Evolutionary conservation across 2,113 vertebrate genomes (phyloP), one percentile per base, ranked within the genome.

Genomic region (Procapra przewalskii): DNA sequence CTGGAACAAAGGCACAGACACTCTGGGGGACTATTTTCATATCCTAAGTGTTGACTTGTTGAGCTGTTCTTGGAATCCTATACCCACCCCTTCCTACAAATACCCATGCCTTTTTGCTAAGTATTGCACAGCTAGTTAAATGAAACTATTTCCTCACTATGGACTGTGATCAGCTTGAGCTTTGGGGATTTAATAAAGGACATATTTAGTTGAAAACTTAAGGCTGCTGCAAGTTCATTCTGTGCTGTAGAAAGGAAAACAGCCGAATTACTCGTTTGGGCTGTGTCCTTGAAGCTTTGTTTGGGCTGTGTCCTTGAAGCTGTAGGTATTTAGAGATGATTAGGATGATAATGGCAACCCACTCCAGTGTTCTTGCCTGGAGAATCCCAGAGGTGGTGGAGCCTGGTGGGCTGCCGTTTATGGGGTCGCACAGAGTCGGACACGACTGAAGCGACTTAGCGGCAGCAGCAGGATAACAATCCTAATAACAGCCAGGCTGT

Each of bases 121-220:
- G 2, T 84, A 75, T 83, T 97, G 45, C 33, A 59, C 40, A 80
- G 48, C 19, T 45, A 91, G 2, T 43, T 82, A 55, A 64, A 75
- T 0, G 36, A 80, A 57, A 96, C 93, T 95, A 88, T 95, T 83
- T 84, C 16, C 0, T 0, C 10, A 67, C 90, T 71, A 31, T 50
- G 83, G 80, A 93, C 40, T 87, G 10, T 54, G 94, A 96, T 97
- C 90, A 90, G 33, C 59, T 96, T 75, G 64, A 88, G 57, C 55
- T 97, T 96, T 90, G 84, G 95, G 96, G 97, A 97, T 97, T 97
- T 97, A 95, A 96, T 95, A 92, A 57, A n/a, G 67, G 52, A 67
- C 83, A 94, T 95, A 54, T 97, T 94, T 97, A 98, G 92, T 96
- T 98, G 97, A 97, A 97, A 94, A 96, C 88, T 64, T 54, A 55